Percentiles rank a stretch among this genome's conserved stretches.
These are phyloP conservation scores for Suricata suricatta DNA, from an alignment of 2,113 vertebrate genomes.

Conservation along the genomic window DNA sequence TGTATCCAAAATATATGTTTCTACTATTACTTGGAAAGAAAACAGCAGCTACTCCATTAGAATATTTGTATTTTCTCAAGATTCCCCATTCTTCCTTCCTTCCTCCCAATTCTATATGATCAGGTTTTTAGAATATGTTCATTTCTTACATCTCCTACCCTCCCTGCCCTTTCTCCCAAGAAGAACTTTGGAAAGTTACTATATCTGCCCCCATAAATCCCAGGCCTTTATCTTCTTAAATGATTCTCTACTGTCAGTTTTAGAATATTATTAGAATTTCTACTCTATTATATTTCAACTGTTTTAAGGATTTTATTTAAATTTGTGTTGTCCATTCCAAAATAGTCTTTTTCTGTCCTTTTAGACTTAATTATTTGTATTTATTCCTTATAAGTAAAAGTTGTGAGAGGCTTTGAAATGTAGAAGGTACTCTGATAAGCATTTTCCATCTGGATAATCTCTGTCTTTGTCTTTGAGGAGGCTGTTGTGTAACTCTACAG, in stretches of 20 bases:
- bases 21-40: not conserved
- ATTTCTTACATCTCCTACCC: not conserved
- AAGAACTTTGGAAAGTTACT: not conserved
- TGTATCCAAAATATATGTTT: not conserved
- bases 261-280: not conserved
- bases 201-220: no score
- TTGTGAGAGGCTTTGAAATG: not conserved
- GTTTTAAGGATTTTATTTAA: not conserved
- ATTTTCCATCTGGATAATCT: not conserved
- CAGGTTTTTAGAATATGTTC: not conserved
- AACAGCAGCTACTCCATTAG: not conserved
- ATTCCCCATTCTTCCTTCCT: not conserved
- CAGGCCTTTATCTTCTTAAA: not conserved
- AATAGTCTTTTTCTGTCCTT: not conserved
- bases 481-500: not conserved
- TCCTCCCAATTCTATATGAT: not conserved
- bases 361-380: conserved; percentile 33
- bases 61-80: not conserved
- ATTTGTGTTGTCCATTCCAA: not conserved
- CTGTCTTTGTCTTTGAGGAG: not conserved
- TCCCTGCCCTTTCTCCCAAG: not conserved
- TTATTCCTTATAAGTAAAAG: not conserved
- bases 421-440: not conserved
- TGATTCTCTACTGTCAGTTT: not conserved
- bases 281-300: not conserved